Conservation (phyloP, 2,113 vertebrate genomes). For the Helogale parvula region DNA sequence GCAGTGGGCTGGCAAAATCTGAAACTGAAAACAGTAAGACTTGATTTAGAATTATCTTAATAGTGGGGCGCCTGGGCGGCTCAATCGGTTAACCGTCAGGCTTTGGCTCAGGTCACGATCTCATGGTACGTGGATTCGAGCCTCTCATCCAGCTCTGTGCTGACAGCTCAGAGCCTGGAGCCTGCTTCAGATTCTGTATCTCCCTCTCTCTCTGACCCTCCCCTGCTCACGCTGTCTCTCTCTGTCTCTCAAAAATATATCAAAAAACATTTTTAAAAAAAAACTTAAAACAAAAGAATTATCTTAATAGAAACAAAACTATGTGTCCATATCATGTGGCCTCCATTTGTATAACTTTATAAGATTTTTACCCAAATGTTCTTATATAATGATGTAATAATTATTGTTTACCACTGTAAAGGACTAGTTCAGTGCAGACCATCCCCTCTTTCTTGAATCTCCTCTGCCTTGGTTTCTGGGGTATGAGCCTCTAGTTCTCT, state of each 20-base stretch:
- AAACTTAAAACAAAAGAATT: neutral
- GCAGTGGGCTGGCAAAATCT: neutral
- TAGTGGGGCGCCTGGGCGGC: neutral
- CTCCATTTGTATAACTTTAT: slow-evolving; percentile 5
- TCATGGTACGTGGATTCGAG: too few species aligned
- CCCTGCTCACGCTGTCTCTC: too few species aligned
- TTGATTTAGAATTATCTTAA: neutral
- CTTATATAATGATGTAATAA: neutral
- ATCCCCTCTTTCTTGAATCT: neutral
- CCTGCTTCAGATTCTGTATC: too few species aligned
- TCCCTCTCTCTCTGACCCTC: too few species aligned
- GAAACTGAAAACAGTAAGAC: neutral
- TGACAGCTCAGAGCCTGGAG: too few species aligned
- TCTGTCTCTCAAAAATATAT: too few species aligned
- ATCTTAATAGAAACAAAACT: neutral
- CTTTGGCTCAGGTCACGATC: too few species aligned
- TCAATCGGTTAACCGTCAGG: too few species aligned
- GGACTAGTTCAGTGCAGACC: neutral
- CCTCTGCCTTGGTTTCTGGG: neutral
- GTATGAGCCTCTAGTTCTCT: neutral
- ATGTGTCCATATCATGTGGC: neutral
- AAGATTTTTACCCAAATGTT: neutral
- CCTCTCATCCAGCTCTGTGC: too few species aligned
- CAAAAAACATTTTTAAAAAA: too few species aligned
- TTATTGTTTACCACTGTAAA: neutral